Percentiles rank a stretch among this genome's conserved stretches.
These are phyloP conservation scores for Drosophila pseudoananassae DNA, from an alignment of 1,140 invertebrate species.

Conservation along the genomic window DNA sequence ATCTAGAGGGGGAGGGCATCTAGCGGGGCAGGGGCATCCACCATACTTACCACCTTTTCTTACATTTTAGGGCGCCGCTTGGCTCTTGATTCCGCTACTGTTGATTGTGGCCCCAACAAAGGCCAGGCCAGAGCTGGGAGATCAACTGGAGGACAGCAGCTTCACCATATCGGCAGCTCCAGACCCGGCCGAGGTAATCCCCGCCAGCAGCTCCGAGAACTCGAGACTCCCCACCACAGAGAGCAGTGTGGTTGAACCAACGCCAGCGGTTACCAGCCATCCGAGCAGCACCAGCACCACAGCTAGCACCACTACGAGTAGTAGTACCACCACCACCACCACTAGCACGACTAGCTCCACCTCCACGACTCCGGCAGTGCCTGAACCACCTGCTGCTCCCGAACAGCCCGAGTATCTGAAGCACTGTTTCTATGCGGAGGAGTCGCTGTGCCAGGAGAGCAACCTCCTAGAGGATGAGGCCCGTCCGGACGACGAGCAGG, in stretches of 20 bases:
- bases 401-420: constrained; percentile 64
- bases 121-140: background rate
- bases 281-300: background rate
- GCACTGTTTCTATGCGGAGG: constrained; percentile 77
- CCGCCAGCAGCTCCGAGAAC: background rate
- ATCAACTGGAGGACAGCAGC: background rate
- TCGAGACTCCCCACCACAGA: background rate
- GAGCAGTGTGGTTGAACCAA: background rate
- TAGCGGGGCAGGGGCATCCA: too few species aligned
- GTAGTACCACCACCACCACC: constrained; percentile 3
- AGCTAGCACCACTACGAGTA: background rate
- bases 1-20: background rate
- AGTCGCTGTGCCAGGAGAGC: constrained; percentile 58
- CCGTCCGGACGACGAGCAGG: background rate
- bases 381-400: constrained; percentile 8
- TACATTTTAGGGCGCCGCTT: background rate
- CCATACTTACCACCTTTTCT: too few species aligned
- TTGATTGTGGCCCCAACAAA: background rate
- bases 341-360: constrained; percentile 6
- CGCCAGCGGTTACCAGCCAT: background rate
- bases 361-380: constrained; percentile 19
- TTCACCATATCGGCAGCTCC: background rate
- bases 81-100: background rate
- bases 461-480: background rate
- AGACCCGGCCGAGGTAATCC: background rate